Conservation (phyloP, 2,888 invertebrate genomes). For the Melanostoma scalare region DNA sequence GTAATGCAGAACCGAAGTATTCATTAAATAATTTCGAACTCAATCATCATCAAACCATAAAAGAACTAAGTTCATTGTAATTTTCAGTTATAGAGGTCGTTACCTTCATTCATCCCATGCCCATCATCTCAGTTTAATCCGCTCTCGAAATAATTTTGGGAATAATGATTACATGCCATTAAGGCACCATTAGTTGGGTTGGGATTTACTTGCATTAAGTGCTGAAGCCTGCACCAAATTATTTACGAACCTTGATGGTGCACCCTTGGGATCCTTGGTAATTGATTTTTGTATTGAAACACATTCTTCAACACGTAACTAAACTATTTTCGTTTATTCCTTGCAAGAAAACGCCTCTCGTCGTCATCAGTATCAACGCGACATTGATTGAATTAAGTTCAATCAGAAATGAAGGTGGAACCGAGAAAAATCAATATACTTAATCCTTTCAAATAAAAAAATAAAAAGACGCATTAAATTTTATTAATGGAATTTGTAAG, state of each 20-base stretch:
- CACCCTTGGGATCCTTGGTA: constrained; percentile 41
- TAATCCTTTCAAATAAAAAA: constrained; percentile 45
- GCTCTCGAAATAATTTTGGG: constrained; percentile 37
- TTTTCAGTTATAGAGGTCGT: constrained; percentile 10
- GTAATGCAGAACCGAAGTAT: constrained; percentile 30
- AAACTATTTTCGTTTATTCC: constrained; percentile 45
- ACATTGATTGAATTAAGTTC: constrained; percentile 9
- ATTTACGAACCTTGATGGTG: not conserved
- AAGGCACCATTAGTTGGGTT: constrained; percentile 62
- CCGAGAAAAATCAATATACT: constrained; percentile 66
- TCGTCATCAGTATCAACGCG: not conserved
- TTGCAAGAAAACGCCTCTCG: constrained; percentile 31
- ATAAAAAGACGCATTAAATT: constrained; percentile 8
- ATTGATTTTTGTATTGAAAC: constrained; percentile 59
- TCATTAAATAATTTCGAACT: constrained; percentile 48
- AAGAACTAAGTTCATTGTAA: constrained; percentile 58
- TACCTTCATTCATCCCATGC: not conserved
- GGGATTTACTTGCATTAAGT: constrained; percentile 42
- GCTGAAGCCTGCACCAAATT: constrained; percentile 13
- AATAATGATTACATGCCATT: constrained; percentile 67
- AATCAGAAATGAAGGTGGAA: constrained; percentile 42
- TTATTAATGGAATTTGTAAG: constrained; percentile 38
- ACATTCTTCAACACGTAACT: constrained; percentile 43
- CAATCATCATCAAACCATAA: constrained; percentile 56
- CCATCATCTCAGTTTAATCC: constrained; percentile 39